A percentile compares a stretch with the other conserved stretches of the same genome.
phyloP scores from a whole-genome alignment of 2,888 invertebrate genomes.

The Congeria kusceri region DNA sequence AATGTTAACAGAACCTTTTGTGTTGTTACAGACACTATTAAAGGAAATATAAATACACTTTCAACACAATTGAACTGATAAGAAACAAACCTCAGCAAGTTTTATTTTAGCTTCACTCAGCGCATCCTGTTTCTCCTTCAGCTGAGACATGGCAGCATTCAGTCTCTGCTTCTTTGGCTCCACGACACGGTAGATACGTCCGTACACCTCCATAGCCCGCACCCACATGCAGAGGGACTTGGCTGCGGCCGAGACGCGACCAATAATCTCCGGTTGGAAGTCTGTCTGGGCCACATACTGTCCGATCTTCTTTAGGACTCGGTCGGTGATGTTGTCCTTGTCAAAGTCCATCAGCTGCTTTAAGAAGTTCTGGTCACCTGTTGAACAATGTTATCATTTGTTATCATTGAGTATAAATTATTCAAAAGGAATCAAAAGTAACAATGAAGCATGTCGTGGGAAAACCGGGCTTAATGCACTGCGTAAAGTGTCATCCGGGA shows the following conservation, averaged over 20 bases:
- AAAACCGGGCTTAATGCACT: too few relatives aligned
- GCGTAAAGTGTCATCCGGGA: too few relatives aligned
- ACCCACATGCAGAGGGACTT: conserved; percentile 96
- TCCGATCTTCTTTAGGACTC: conserved; percentile 92
- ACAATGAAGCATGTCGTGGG: too few relatives aligned
- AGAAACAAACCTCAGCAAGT: conserved; percentile 88
- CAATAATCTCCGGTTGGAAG: conserved; percentile 95
- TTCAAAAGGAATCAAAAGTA: too few relatives aligned
- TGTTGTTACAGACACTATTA: too few relatives aligned
- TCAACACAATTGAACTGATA: too few relatives aligned
- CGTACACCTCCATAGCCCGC: conserved; percentile 95
- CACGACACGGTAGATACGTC: conserved; percentile 91
- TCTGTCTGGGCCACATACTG: conserved; percentile 93
- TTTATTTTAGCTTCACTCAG: conserved; percentile 92
- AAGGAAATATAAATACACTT: too few relatives aligned
- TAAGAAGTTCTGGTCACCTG: conserved; percentile 85
- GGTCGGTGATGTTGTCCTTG: conserved; percentile 94
- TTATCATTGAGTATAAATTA: too few relatives aligned
- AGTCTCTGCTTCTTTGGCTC: conserved; percentile 94
- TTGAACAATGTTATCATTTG: too few relatives aligned
- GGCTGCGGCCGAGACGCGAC: conserved; percentile 92
- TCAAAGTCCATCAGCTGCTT: conserved; percentile 92
- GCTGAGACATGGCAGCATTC: conserved; percentile 90
- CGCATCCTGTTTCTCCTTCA: conserved; percentile 92
- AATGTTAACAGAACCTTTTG: too few relatives aligned